Evolutionary conservation across 1,140 invertebrate genomes (phyloP), one percentile per base, ranked within the genome.

Genomic region (Eupeodes corollae): DNA sequence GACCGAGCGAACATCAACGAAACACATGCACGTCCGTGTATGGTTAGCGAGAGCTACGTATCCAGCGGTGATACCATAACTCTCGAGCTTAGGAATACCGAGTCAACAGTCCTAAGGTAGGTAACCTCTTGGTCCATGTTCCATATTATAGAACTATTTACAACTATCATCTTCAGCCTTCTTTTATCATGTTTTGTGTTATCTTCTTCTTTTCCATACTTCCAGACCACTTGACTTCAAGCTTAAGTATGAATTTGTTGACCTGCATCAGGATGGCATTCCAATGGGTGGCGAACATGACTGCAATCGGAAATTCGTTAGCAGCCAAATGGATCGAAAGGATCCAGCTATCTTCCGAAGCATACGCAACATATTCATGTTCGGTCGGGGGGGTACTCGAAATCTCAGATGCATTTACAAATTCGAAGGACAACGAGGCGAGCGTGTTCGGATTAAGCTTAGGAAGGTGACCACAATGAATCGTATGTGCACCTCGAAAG

Each of bases 201-300:
- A 35, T n/a, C 3, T 14, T 15, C n/a, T 32, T 12, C 42, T 49
- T 38, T 54, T 46, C 42, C 21, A 47, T 49, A n/a, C n/a, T 75
- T 74, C 31, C 68, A 86, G 84, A 49, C 84, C 86, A 0, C 78
- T 91, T 12, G 80, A 83, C 53, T 91, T 91, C 59, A 82, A 84
- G 55, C 79, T 87, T 0, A 74, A 88, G n/a, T 92, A 90, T 68
- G 88, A 92, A 67, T 91, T 92, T 53, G 88, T 91, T 9, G 86
- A 91, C 65, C 71, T 88, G 3, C 81, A 86, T 49, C 83, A 90
- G 70, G 86, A 90, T 56, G 88, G 88, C 0, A 79, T 88, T 45
- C 76, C 79, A 0, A 83, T 79, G 63, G 83, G 81, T 12, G 59
- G 60, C 1, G 63, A 67, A 13, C 52, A 65, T 19, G 66, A 67